Conservation (phyloP, 2,888 invertebrate species). For the Gasteruption jaculator region DNA sequence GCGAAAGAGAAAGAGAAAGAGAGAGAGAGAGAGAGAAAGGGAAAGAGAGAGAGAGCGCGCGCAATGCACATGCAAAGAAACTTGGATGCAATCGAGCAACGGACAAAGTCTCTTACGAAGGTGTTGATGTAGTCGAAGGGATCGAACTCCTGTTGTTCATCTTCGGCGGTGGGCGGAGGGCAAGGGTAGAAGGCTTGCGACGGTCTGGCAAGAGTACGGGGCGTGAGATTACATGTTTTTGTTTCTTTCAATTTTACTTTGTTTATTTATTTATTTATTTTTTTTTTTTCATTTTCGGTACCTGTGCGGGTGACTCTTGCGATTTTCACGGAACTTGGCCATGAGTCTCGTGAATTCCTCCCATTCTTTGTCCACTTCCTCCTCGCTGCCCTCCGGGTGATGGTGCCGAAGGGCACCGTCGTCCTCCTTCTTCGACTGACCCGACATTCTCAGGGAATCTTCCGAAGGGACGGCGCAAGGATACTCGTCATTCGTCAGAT, state of each 20-base stretch:
- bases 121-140: slow-evolving; percentile 52
- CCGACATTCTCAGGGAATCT: slow-evolving; percentile 31
- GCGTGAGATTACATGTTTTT: too few relatives aligned
- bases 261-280: slow-evolving; percentile 3
- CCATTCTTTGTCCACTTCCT: slow-evolving; percentile 59
- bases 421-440: slow-evolving; percentile 38
- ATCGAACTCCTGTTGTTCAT: slow-evolving; percentile 50
- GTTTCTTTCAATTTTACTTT: slow-evolving; percentile 2
- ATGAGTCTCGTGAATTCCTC: slow-evolving; percentile 58
- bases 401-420: slow-evolving; percentile 39
- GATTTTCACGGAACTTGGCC: slow-evolving; percentile 50
- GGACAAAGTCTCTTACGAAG: slow-evolving; percentile 45
- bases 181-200: slow-evolving; percentile 58
- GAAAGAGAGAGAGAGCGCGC: too few relatives aligned
- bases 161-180: slow-evolving; percentile 55
- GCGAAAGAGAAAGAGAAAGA: too few relatives aligned
- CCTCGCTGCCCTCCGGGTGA: slow-evolving; percentile 53
- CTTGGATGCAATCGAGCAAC: not conserved
- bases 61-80: not conserved
- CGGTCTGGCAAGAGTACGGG: slow-evolving; percentile 39
- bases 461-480: too few relatives aligned
- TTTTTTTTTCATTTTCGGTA: slow-evolving; percentile 22
- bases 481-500: too few relatives aligned
- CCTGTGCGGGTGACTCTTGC: slow-evolving; percentile 43
- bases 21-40: too few relatives aligned